These are phyloP conservation scores for Psittacula echo DNA, from an alignment of 2,797 vertebrate genomes.

Conservation along the genomic window DNA sequence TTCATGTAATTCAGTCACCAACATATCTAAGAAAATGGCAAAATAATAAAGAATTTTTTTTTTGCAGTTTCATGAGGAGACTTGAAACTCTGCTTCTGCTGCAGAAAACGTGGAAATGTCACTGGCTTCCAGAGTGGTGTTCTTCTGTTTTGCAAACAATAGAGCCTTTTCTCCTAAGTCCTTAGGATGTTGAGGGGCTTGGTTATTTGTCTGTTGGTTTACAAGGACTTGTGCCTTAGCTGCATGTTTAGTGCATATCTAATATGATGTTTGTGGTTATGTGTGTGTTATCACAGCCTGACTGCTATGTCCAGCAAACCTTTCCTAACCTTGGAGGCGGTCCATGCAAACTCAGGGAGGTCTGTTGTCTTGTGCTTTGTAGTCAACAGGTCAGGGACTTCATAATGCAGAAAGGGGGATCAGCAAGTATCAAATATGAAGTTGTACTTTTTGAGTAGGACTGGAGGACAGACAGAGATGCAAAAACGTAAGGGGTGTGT, in stretches of 20 bases:
- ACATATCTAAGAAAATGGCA: background rate
- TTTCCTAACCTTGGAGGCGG: background rate
- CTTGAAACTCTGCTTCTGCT: background rate
- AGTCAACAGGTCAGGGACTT: background rate
- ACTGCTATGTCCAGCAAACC: background rate
- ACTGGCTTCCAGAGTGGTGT: background rate
- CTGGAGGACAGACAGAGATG: background rate
- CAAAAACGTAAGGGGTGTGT: background rate
- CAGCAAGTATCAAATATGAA: background rate
- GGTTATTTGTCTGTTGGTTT: background rate
- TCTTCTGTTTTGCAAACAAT: background rate
- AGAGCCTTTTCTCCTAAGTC: background rate
- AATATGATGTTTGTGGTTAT: background rate
- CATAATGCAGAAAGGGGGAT: background rate
- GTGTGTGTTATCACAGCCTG: background rate
- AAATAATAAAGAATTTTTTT: background rate
- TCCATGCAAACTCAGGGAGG: background rate
- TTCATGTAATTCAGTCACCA: background rate
- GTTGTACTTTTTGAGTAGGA: background rate
- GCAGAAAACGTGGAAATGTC: background rate
- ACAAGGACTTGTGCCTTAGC: background rate
- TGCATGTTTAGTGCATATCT: background rate
- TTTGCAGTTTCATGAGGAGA: background rate
- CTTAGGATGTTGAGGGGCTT: background rate
- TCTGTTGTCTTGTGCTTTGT: background rate